These are phyloP conservation scores for Drosophila colorata DNA, from an alignment of 2,888 invertebrate genomes.

Conservation along the genomic window DNA sequence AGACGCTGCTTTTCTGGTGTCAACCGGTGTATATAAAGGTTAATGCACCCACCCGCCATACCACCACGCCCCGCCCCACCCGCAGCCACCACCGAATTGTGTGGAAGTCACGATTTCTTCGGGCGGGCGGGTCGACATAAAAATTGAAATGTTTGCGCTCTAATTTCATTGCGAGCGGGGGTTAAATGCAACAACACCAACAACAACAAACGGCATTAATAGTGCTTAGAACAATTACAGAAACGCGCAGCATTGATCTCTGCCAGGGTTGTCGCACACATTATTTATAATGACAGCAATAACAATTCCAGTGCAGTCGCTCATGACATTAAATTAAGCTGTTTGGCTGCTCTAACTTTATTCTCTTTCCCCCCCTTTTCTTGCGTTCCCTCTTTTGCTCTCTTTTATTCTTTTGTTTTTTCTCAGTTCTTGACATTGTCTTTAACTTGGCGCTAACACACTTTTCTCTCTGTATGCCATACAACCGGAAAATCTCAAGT, in stretches of 20 bases:
- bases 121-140: constrained; percentile 23
- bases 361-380: not conserved
- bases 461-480: not conserved
- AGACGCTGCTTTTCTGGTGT: constrained; percentile 27
- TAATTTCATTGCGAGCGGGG: constrained; percentile 52
- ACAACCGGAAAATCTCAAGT: constrained; percentile 15
- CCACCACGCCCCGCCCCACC: not conserved
- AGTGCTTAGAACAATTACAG: constrained; percentile 69
- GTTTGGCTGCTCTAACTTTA: constrained; percentile 22
- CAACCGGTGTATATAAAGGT: constrained; percentile 49
- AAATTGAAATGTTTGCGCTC: constrained; percentile 66
- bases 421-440: not conserved
- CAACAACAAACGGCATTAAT: constrained; percentile 51
- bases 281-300: constrained; percentile 75
- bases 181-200: constrained; percentile 55
- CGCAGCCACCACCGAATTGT: constrained; percentile 30
- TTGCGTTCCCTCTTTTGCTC: no score
- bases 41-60: constrained; percentile 51
- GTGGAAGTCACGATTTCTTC: constrained; percentile 36
- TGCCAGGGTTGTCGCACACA: constrained; percentile 30
- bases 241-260: constrained; percentile 21
- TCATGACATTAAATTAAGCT: constrained; percentile 70
- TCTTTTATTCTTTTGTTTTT: not conserved
- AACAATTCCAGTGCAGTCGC: constrained; percentile 68
- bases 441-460: not conserved